Evolutionary conservation across 1,140 invertebrate species (phyloP), one percentile per base, ranked within the genome.

Genomic region (Caenorhabditis latens): DNA sequence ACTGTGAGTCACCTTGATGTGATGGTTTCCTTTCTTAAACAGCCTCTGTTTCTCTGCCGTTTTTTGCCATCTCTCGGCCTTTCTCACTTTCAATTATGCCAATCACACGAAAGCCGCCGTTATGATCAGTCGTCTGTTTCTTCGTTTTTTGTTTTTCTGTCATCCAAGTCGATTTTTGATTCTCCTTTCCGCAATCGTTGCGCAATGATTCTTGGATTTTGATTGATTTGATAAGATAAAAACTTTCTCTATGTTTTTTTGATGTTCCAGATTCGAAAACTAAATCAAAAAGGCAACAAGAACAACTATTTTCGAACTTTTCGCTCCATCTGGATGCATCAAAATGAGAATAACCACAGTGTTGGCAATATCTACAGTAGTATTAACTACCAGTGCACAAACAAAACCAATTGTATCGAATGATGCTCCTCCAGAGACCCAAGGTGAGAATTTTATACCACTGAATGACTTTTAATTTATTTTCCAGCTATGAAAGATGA

Each of bases 401-500:
- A 79, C 71, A 9, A 79, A 79, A 32, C 71, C 71, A 5, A 79
- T 79, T 24, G 19, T 11, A 6, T 79, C 71, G 24, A 43, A 79
- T 50, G 71, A 79, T 79, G 40, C 40, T 19, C 46, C 71, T 8
- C 71, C 71, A 24, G 46, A 79, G 24, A 79, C 71, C 8, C 71
- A 79, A 24, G 43, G 71, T 79, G 14, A 50, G 71, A 63, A 21
- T 2, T 16, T 75, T 11, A 13, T 3, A 75, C 46, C n/a, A 4
- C 7, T 43, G 21, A n/a, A 75, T 46, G 13, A 75, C 7, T 4
- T 16, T 5, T 50, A 50, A 50, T 7, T 50, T 50, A 14, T 48
- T 8, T 21, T 57, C 57, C 83, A 53, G 83, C 89, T 32, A 24
- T 32, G 13, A 87, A 87, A 75, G 85, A 89, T 42, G 84, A 89